Conservation (phyloP, 2,113 vertebrate genomes). For the Malurus elegans region DNA sequence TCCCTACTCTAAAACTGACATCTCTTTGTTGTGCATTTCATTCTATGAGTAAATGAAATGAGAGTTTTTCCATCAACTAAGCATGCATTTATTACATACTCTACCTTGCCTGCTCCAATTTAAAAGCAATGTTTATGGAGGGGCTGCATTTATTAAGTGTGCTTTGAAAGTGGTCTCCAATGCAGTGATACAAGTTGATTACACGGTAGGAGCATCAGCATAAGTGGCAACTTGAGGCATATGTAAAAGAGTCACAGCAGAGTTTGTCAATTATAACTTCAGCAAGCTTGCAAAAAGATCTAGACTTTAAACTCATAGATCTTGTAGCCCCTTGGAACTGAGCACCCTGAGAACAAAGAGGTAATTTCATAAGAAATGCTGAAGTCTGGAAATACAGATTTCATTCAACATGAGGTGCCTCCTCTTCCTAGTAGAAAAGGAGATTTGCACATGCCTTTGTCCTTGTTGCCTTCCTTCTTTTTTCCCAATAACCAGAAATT, state of each 20-base stretch:
- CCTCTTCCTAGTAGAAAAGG: neutral
- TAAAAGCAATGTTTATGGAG: neutral
- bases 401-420: neutral
- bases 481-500: neutral
- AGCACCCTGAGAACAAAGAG: neutral
- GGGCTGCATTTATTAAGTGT: neutral
- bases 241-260: neutral
- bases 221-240: neutral
- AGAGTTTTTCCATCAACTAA: neutral
- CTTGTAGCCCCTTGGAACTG: neutral
- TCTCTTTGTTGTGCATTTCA: neutral
- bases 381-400: neutral
- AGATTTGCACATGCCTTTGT: neutral
- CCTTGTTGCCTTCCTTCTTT: neutral
- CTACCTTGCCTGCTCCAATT: neutral
- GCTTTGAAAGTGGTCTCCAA: neutral
- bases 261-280: neutral
- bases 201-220: neutral
- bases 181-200: neutral
- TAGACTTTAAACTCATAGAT: neutral
- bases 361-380: neutral
- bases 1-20: neutral
- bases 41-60: neutral
- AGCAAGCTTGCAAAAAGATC: neutral
- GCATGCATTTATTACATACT: neutral